Evolutionary conservation across 2,888 invertebrate genomes (phyloP).

Genomic region (Sphinx pinastri): DNA sequence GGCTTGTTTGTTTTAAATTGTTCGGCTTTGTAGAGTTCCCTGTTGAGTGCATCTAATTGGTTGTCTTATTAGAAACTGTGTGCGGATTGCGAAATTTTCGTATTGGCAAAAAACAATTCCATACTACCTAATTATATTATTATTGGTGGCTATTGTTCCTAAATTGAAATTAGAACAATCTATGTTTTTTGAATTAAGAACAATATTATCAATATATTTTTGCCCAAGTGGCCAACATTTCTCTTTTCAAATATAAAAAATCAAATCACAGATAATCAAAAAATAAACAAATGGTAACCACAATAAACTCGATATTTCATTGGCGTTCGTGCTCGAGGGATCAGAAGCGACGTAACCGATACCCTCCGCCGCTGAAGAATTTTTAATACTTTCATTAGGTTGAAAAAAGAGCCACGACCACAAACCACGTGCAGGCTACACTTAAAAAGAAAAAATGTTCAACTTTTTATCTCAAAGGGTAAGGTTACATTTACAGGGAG

Average conservation of each 20-base stretch:
- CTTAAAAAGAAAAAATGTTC: slow-evolving; percentile 67
- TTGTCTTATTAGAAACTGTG: not conserved
- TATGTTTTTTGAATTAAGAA: no score
- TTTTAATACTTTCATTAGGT: slow-evolving; percentile 75
- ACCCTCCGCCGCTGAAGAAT: slow-evolving; percentile 62
- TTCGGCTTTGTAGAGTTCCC: not conserved
- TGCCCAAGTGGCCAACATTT: no score
- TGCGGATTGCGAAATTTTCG: not conserved
- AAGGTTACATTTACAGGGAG: slow-evolving; percentile 76
- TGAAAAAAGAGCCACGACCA: slow-evolving; percentile 71
- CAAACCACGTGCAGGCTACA: slow-evolving; percentile 80
- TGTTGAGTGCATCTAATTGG: not conserved
- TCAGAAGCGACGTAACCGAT: slow-evolving; percentile 55
- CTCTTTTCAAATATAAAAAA: not conserved
- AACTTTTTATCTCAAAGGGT: slow-evolving; percentile 72
- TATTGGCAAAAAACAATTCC: not conserved
- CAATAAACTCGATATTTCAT: slow-evolving; percentile 23
- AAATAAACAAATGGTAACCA: slow-evolving; percentile 18
- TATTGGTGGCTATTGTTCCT: not conserved
- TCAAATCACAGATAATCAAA: not conserved
- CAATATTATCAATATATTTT: no score
- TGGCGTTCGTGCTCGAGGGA: slow-evolving; percentile 8
- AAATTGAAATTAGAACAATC: not conserved
- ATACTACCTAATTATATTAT: not conserved
- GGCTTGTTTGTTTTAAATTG: not conserved